Percentiles rank a stretch among this genome's conserved stretches.
Conservation (phyloP, 2,113 vertebrate species). For the Dolichallabes microphthalmus region DNA sequence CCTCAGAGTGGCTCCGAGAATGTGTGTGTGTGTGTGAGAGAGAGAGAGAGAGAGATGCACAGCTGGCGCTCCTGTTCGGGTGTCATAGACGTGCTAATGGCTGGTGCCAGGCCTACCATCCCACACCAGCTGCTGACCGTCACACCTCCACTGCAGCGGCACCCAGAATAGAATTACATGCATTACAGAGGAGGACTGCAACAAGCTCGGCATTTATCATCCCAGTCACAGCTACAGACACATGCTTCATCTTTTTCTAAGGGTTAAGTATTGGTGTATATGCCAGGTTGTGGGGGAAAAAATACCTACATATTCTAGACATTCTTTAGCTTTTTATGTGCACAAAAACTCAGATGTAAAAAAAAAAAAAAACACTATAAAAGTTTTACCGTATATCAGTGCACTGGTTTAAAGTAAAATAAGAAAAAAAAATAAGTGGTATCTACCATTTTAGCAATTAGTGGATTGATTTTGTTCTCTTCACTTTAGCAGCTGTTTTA, state of each 20-base stretch:
- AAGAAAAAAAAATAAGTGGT: no score
- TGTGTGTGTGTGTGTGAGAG: conserved; percentile 24
- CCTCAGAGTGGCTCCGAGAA: conserved; percentile 6
- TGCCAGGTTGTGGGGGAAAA: not conserved
- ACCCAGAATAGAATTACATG: conserved; percentile 58
- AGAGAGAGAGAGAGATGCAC: conserved; percentile 45
- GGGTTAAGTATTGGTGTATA: not conserved
- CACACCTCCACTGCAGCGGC: conserved; percentile 62
- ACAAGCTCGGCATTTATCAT: conserved; percentile 24
- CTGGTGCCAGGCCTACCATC: conserved; percentile 65
- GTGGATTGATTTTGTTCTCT: not conserved
- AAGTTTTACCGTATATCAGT: not conserved
- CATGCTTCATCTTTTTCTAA: conserved; percentile 11
- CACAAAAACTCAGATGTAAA: not conserved
- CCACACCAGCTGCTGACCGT: conserved; percentile 72
- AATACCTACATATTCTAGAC: not conserved
- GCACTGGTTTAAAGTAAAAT: not conserved
- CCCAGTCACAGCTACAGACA: not conserved
- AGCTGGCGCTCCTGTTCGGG: conserved; percentile 60
- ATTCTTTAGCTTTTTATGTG: not conserved
- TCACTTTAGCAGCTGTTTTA: not conserved
- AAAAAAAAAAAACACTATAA: not conserved
- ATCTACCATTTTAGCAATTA: not conserved
- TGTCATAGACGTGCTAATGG: conserved; percentile 77
- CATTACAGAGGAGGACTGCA: conserved; percentile 30